Evolutionary conservation across 2,888 invertebrate genomes (phyloP).

Genomic region (Deilephila porcellus): DNA sequence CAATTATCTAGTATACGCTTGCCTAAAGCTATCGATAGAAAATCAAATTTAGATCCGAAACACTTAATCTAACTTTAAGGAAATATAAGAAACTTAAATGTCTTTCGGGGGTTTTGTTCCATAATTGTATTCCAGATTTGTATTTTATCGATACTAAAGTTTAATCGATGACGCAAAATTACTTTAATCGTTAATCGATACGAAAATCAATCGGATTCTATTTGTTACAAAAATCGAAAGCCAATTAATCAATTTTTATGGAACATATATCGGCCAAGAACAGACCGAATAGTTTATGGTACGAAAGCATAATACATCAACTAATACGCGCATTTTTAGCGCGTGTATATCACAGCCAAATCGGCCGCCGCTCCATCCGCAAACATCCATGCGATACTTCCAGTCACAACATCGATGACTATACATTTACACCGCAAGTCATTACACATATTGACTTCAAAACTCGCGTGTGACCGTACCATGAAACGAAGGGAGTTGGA

Average conservation of each 20-base stretch:
- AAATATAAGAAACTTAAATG: conserved; percentile 28
- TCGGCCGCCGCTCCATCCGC: conserved; percentile 57
- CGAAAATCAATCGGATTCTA: background rate
- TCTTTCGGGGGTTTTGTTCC: conserved; percentile 17
- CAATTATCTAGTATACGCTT: conserved; percentile 44
- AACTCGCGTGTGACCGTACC: no score
- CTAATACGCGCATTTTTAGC: conserved; percentile 47
- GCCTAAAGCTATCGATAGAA: conserved; percentile 42
- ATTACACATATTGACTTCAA: background rate
- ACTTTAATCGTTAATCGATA: background rate
- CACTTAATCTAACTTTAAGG: conserved; percentile 23
- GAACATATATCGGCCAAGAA: background rate
- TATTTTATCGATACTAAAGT: background rate
- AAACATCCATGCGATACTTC: background rate
- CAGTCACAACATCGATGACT: background rate
- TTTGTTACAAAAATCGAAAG: background rate
- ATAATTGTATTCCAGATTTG: background rate
- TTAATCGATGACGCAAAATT: background rate
- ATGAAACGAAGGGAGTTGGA: no score
- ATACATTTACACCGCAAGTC: background rate
- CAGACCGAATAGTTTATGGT: conserved; percentile 4
- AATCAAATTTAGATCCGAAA: conserved; percentile 46
- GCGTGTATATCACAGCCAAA: conserved; percentile 75
- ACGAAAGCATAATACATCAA: conserved; percentile 42
- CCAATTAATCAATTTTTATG: background rate